These are phyloP conservation scores for Pogonognathellus flavescens DNA, from an alignment of 1,140 invertebrate genomes.

Conservation along the genomic window DNA sequence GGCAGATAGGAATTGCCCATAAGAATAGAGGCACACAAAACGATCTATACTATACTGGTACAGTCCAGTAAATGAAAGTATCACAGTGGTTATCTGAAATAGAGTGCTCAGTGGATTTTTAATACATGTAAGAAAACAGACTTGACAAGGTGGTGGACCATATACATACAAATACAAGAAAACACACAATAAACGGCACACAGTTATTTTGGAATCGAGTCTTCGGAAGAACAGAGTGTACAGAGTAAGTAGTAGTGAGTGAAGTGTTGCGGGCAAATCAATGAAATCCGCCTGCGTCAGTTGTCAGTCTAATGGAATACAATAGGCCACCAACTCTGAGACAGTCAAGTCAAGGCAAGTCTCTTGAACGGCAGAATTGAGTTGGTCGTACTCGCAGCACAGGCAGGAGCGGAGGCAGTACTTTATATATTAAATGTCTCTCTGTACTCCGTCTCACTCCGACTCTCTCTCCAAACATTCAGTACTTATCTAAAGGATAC, in stretches of 20 bases:
- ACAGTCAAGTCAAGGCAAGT: constrained; percentile 1
- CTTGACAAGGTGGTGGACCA: not conserved
- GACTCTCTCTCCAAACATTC: not conserved
- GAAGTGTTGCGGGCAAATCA: constrained; percentile 51
- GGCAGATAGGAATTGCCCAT: too few species aligned
- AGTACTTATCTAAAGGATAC: not conserved
- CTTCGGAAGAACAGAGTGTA: not conserved
- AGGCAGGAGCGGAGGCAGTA: not conserved
- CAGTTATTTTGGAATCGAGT: not conserved
- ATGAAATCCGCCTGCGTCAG: constrained; percentile 59
- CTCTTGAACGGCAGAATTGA: not conserved
- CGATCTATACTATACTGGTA: too few species aligned
- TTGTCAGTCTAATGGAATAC: constrained; percentile 40
- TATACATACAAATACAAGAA: too few species aligned
- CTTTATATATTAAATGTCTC: constrained; percentile 7
- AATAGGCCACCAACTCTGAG: constrained; percentile 25
- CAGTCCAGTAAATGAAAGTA: too few species aligned
- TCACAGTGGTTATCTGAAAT: too few species aligned
- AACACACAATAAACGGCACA: too few species aligned
- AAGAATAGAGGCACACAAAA: too few species aligned
- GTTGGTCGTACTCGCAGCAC: not conserved
- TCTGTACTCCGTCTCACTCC: not conserved
- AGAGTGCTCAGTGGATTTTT: too few species aligned
- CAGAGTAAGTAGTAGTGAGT: constrained; percentile 1
- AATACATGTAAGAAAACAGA: not conserved